Conservation (phyloP, 2,797 vertebrate genomes). For the Pogonophryne albipinna region DNA sequence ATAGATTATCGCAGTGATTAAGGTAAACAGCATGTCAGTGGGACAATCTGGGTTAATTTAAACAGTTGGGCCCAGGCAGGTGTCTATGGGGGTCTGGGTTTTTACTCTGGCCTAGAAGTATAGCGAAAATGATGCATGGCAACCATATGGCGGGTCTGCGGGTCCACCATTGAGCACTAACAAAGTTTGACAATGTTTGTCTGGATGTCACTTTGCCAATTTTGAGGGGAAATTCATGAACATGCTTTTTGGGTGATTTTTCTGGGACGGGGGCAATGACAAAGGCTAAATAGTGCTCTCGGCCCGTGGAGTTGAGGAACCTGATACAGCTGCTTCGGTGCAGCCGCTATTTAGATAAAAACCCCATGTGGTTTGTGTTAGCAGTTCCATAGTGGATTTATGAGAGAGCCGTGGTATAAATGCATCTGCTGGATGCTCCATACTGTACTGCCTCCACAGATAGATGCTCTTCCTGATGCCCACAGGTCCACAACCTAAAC, state of each 20-base stretch:
- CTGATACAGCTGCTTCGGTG: slow-evolving; percentile 70
- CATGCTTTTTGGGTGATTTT: slow-evolving; percentile 74
- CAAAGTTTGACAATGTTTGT: slow-evolving; percentile 84
- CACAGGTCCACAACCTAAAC: slow-evolving; percentile 35
- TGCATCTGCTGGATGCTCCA: slow-evolving; percentile 74
- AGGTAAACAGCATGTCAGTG: slow-evolving; percentile 73
- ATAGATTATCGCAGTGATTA: slow-evolving; percentile 74
- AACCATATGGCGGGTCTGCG: slow-evolving; percentile 68
- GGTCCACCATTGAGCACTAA: slow-evolving; percentile 68
- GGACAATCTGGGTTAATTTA: slow-evolving; percentile 63
- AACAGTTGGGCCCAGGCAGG: slow-evolving; percentile 66
- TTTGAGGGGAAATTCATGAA: slow-evolving; percentile 75
- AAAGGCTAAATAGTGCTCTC: slow-evolving; percentile 68
- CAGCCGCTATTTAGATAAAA: slow-evolving; percentile 83
- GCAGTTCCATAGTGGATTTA: slow-evolving; percentile 78
- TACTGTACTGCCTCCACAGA: slow-evolving; percentile 37
- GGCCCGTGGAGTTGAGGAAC: slow-evolving; percentile 65
- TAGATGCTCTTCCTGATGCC: slow-evolving; percentile 11
- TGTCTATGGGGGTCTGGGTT: slow-evolving; percentile 53
- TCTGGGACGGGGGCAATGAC: slow-evolving; percentile 63
- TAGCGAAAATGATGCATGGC: slow-evolving; percentile 69
- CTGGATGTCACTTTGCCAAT: slow-evolving; percentile 75
- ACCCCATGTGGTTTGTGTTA: slow-evolving; percentile 83
- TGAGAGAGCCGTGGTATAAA: slow-evolving; percentile 70
- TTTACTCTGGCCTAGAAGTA: slow-evolving; percentile 47